Conservation (phyloP, 2,797 vertebrate species). For the Sebastes reedi region DNA sequence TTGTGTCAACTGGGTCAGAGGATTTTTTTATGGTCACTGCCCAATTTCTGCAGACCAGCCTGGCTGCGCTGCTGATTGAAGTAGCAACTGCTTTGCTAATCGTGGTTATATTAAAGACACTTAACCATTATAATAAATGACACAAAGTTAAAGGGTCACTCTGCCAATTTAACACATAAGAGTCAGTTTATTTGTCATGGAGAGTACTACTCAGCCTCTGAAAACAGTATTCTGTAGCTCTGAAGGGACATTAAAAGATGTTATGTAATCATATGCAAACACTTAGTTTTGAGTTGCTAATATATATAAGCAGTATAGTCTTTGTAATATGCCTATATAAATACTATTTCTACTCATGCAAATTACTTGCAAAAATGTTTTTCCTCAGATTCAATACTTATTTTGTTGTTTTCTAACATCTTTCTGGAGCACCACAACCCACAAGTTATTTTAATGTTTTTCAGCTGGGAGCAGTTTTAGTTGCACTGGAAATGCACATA, state of each 20-base stretch:
- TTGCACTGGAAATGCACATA: neutral
- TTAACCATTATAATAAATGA: neutral
- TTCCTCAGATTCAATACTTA: neutral
- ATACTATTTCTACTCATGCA: neutral
- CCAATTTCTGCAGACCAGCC: conserved; percentile 30
- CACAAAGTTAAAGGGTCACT: neutral
- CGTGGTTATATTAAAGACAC: neutral
- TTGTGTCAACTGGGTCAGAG: conserved; percentile 55
- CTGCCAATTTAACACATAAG: neutral
- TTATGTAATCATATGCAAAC: neutral
- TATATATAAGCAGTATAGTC: neutral
- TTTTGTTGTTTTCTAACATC: neutral
- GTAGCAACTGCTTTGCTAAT: conserved; percentile 23
- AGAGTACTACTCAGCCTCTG: no score
- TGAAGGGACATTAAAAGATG: no score
- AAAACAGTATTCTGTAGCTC: neutral
- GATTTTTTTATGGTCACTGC: conserved; percentile 55
- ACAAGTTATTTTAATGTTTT: neutral
- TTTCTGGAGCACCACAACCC: neutral
- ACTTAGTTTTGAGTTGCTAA: neutral
- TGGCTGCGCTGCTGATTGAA: conserved; percentile 17
- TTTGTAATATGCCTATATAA: neutral
- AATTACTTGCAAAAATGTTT: neutral
- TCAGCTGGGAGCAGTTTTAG: neutral
- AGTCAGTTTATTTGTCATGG: neutral